Base-by-base conservation (phyloP, 2,113 vertebrate species). In the Herpetotheres cachinnans region DNA sequence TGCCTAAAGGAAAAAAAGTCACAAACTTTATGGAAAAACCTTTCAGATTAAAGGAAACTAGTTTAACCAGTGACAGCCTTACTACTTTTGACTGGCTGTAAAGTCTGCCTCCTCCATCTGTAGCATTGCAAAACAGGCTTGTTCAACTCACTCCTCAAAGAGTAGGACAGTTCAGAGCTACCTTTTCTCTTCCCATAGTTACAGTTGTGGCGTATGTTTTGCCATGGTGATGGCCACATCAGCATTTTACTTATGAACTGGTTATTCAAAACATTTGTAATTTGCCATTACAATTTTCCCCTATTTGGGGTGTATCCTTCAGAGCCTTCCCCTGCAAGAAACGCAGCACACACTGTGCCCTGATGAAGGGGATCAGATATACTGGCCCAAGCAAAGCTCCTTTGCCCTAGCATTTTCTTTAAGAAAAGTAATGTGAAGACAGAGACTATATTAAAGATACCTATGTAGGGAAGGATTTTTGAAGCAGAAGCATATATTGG, bases 391-490 rank as follows among this genome's bases (percentile, higher is more conserved):
- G 47, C 47, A 12, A 38, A 26, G 25, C 36, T 38, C 25, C 59
- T 62, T 27, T 18, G 15, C 16, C 36, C 36, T 18, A 36, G 12
- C 27, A 36, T 11, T 27, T 12, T 38, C 59, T 62, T 25, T 19
- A 18, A 27, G 59, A 18, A 17, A 42, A 42, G 14, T 26, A 36
- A 38, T 12, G 25, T 36, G 38, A 27, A 62, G 59, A 8, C 59
- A 50, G 42, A 62, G 47, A 6, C 13, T 18, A 18, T 11, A 16
- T 46, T n/a, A 26, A 29, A 15, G 21, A 7, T 0, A 46, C 25
- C 34, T 30, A 9, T 0, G 0, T 1, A 15, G 27, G 22, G 50
- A 34, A 69, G 10, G 70, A 25, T 30, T 2, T 55, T 74, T 62
- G 61, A 61, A 65, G 65, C 11, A n/a, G 19, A 16, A 24, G 44